Evolutionary conservation across 2,113 vertebrate genomes (phyloP), one percentile per base, ranked within the genome.

Genomic region (Otocyon megalotis): DNA sequence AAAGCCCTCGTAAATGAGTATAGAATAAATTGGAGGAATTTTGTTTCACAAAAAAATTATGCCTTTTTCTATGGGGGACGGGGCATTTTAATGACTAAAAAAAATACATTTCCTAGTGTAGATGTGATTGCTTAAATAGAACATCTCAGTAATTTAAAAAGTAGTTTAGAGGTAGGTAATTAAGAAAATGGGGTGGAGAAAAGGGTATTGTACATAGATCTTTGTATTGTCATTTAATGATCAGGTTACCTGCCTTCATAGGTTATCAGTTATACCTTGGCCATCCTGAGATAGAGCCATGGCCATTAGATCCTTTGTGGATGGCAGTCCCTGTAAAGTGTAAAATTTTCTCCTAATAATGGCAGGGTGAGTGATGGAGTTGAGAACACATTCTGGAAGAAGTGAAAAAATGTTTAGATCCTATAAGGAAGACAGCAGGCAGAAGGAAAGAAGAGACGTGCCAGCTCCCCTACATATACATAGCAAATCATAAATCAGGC

Each of bases 21-120:
- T 60, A 56, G 16, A 65, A 26, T 81, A 94, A 90, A 85, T 67
- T 56, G 15, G 28, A 92, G 50, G 60, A 94, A 87, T 79, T 95
- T 90, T 22, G 53, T 53, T 53, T 92, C 54, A 17, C 54, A 83
- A 72, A 92, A 20, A 87, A 88, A 14, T 17, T 69, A 26, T 13
- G 28, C 24, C 30, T 88, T 0, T 60, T 83, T 67, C 4, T 60
- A 2, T n/a, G 9, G 76, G 3, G 2, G 13, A n/a, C n/a, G n/a
- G 76, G 8, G 3, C 0, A 85, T 86, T 80, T 80, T 54, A 82
- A 7, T 37, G 1, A 67, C 43, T 92, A 24, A 83, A 63, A 85
- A 88, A 19, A 62, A 58, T n/a, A 9, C 30, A 69, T n/a, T 77
- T 82, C 83, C 10, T 86, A 65, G 53, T 48, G 43, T 19, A 94